Evolutionary conservation across 1,140 invertebrate genomes (phyloP), one percentile per base, ranked within the genome.

Genomic region (Cydia amplana): DNA sequence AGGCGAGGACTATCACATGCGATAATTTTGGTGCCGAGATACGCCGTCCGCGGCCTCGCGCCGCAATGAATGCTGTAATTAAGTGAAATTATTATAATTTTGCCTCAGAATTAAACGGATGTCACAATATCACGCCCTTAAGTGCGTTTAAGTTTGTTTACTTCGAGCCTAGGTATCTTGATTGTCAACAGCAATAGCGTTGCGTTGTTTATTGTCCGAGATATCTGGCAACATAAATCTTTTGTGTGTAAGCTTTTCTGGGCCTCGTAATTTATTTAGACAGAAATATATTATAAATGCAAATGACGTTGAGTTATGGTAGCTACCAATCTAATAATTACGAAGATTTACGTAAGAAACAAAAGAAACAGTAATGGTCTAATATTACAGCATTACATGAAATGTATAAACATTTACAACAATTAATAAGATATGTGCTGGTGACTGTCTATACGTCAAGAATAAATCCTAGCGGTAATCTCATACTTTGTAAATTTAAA

Each of bases 1-100:
- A 55, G 51, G 9, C 65, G 65, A 32, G 65, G 65, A 36, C 65
- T 70, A 70, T 70, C 65, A 40, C 65, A 70, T 70, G 65, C 65
- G 65, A 70, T 70, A 70, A 70, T 70, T 70, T 36, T 70, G 65
- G 65, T 20, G 65, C 16, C 77, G 78, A 82, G 85, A 40, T 60
- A 60, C 73, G 18, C 72, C 73, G 25, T 28, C 73, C 32, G 16
- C 75, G 76, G 82, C 88, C 87, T 90, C 86, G 81, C 80, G 75
- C 77, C 80, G 75, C 76, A 90, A 91, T 91, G 89, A 90, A 91
- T 90, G 87, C 84, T 79, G 88, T 89, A 92, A 92, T 92, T 92
- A 92, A 87, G 83, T 90, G 85, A 91, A 92, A 92, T 92, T 92
- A 92, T 91, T 90, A 88, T 90, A 90, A 90, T 91, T 89, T 87